Conservation (phyloP, 2,888 invertebrate genomes). For the Strigamia crassipes region DNA sequence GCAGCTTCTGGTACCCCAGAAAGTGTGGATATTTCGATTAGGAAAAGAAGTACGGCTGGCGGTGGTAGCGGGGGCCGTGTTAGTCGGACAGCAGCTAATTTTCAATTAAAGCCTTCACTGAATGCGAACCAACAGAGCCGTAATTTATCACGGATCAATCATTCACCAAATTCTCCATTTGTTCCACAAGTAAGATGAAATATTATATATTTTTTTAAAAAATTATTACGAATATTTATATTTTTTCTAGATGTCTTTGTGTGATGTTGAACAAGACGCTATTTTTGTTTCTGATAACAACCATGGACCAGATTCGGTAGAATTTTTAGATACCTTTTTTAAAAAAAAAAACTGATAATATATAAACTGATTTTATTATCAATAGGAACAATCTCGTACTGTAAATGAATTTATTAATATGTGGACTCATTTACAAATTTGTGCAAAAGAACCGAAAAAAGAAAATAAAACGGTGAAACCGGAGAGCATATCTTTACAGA, state of each 20-base stretch:
- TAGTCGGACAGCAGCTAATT: background rate
- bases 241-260: background rate
- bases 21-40: background rate
- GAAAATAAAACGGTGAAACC: background rate
- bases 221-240: background rate
- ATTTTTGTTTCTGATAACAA: no score
- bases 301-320: no score
- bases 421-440: conserved; percentile 12
- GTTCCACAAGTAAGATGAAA: conserved; percentile 31
- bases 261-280: background rate
- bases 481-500: background rate
- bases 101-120: background rate
- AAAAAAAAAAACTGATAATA: no score
- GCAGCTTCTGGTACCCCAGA: background rate
- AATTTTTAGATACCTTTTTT: no score
- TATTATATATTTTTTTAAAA: background rate
- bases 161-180: conserved; percentile 50
- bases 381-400: background rate
- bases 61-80: background rate
- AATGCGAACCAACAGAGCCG: background rate
- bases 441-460: background rate
- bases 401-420: conserved; percentile 29
- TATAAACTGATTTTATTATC: background rate
- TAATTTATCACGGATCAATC: conserved; percentile 44
- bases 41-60: background rate